Conservation (phyloP, 2,113 vertebrate species). For the Nettapus auritus region DNA sequence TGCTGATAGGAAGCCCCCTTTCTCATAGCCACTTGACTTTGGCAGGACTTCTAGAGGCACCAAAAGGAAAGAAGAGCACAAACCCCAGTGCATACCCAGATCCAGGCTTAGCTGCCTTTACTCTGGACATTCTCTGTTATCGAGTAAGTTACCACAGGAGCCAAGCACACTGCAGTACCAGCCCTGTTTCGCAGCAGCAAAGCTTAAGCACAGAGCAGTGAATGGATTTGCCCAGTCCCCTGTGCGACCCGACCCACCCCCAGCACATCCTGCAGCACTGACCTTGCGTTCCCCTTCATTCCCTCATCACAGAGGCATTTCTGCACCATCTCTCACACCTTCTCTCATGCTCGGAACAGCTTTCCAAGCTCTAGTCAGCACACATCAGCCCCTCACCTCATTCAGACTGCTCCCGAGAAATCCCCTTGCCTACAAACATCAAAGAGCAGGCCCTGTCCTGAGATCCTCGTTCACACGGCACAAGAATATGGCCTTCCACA, state of each 20-base stretch:
- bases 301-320: slow-evolving; percentile 68
- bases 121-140: slow-evolving; percentile 56
- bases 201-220: slow-evolving; percentile 59
- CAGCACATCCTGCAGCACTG: slow-evolving; percentile 24
- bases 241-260: slow-evolving; percentile 46
- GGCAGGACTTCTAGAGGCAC: slow-evolving; percentile 31
- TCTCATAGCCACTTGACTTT: slow-evolving; percentile 22
- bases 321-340: slow-evolving; percentile 71
- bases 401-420: slow-evolving; percentile 63
- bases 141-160: slow-evolving; percentile 60
- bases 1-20: slow-evolving; percentile 9
- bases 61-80: background rate
- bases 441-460: slow-evolving; percentile 18
- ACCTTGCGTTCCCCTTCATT: slow-evolving; percentile 68
- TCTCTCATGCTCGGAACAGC: slow-evolving; percentile 63
- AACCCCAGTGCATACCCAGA: slow-evolving; percentile 29
- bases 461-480: background rate
- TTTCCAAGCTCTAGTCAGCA: slow-evolving; percentile 67
- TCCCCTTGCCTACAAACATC: slow-evolving; percentile 53
- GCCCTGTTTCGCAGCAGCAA: slow-evolving; percentile 10
- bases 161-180: slow-evolving; percentile 57
- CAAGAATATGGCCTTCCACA: background rate
- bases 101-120: slow-evolving; percentile 64
- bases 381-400: slow-evolving; percentile 68
- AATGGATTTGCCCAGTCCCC: slow-evolving; percentile 60